Base-by-base conservation (phyloP, 2,797 vertebrate species). In the Rhincodon typus region DNA sequence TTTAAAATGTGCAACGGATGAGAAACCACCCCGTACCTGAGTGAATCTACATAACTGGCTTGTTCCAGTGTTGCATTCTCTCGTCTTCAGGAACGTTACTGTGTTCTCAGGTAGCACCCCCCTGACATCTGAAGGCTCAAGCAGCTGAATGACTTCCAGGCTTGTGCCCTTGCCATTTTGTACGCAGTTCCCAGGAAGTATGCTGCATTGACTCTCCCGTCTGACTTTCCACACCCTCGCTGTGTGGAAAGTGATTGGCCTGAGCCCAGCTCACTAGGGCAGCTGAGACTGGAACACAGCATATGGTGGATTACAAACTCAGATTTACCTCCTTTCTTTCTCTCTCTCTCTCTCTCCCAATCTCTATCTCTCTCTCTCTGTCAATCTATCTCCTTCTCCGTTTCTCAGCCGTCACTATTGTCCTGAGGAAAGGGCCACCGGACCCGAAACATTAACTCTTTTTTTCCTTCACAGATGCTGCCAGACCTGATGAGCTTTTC, bases 211-310 rank as follows among this genome's bases (percentile, higher is more conserved):
- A 93, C 90, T 93, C 90, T 93, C 90, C 62, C 62, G 67, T 69
- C 90, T 67, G 90, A 67, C 67, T 93, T 38, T 67, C 62, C 90
- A 62, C 90, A 93, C 90, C 62, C 62, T 93, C 7, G 0, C 90
- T 93, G 90, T 93, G 90, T 93, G 90, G 90, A 93, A 93, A 93
- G 90, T 69, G 62, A 69, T 93, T 93, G 90, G 90, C 90, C 90
- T 93, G 8, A 42, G n/a, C 90, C 62, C 90, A 93, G 90, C 90
- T 25, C 15, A 19, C 38, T n/a, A 38, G 90, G 90, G 67, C 90
- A 93, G 62, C 62, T 93, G 90, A 93, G 90, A 25, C 90, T 42
- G 38, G 90, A 93, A 23, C 90, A 42, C 42, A 30, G 90, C 90
- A 93, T 93, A 93, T 93, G 90, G 90, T 38, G 42, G 62, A 66